phyloP scores from a whole-genome alignment of 1,140 invertebrate genomes.

The Leguminivora glycinivorella region DNA sequence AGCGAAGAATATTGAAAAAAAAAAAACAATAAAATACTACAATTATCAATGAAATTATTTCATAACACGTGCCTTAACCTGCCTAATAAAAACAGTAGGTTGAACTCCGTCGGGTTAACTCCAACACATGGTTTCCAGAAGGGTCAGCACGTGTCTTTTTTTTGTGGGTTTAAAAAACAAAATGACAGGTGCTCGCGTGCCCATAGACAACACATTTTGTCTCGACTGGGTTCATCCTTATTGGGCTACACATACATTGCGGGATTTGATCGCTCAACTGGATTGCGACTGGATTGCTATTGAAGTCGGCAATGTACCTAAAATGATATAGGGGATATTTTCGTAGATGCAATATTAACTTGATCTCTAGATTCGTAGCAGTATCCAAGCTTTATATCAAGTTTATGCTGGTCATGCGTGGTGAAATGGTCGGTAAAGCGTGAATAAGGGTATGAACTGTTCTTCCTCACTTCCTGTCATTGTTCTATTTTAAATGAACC shows the following conservation, averaged over 20 bases:
- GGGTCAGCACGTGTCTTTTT: neutral
- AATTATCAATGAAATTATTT: too few relatives aligned
- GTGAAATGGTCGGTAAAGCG: neutral
- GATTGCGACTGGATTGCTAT: too few relatives aligned
- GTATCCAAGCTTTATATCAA: too few relatives aligned
- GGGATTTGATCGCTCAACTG: too few relatives aligned
- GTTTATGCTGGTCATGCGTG: neutral
- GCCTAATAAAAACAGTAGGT: neutral
- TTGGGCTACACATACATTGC: too few relatives aligned
- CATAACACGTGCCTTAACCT: too few relatives aligned
- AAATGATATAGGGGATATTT: too few relatives aligned
- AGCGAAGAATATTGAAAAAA: too few relatives aligned
- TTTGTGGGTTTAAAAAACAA: conserved; percentile 3
- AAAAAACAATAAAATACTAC: too few relatives aligned
- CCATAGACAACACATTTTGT: conserved; percentile 3
- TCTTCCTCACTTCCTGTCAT: neutral
- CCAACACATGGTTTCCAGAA: neutral
- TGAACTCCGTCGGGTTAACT: neutral
- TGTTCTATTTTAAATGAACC: neutral
- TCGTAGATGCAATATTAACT: too few relatives aligned
- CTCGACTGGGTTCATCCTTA: neutral
- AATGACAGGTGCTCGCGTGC: neutral
- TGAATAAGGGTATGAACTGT: neutral
- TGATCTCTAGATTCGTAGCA: too few relatives aligned
- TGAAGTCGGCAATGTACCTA: too few relatives aligned